Evolutionary conservation across 2,113 vertebrate genomes (phyloP), one percentile per base, ranked within the genome.

Genomic region (Atherinomorus stipes): DNA sequence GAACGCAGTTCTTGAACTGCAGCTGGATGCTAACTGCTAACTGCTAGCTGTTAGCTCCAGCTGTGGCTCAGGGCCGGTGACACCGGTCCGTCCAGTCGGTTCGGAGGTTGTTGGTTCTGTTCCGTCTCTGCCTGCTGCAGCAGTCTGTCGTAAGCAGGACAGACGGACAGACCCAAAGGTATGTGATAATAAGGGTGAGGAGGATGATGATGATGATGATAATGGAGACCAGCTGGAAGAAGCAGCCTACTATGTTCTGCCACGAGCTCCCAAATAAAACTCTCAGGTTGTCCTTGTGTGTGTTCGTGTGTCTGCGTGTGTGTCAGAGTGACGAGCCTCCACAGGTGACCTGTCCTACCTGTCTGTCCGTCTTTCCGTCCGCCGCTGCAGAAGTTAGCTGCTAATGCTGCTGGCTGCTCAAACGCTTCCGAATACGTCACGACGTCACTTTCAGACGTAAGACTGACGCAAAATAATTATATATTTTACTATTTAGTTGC

Each of bases 341-440:
- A 4, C 31, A 57, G 25, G 45, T 42, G 19, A 70, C 18, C 6
- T 15, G 22, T 19, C 42, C 42, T 31, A 64, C 53, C 84, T 72
- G 74, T 76, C 78, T 56, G 44, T 57, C 56, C 15, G 22, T 52
- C 64, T 51, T 22, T 63, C 71, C 21, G 57, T 25, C 38, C 57
- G 19, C 19, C 54, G 56, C 28, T 37, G 50, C 44, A 18, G 44
- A 0, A 26, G 40, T 21, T 64, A 68, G 65, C 72, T 40, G 79
- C 71, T 83, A 81, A 74, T 13, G 65, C 69, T 64, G 64, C 54
- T 74, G 40, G 73, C 68, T 63, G 56, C 13, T 34, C 34, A 16
- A 2, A 34, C 31, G 42, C 82, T 80, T 88, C 85, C 85, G 71
- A 0, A 0, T 66, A 73, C 56, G 82, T 87, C 64, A 83, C 19